Conservation (phyloP, 2,888 invertebrate species). For the Autographa pulchrina region DNA sequence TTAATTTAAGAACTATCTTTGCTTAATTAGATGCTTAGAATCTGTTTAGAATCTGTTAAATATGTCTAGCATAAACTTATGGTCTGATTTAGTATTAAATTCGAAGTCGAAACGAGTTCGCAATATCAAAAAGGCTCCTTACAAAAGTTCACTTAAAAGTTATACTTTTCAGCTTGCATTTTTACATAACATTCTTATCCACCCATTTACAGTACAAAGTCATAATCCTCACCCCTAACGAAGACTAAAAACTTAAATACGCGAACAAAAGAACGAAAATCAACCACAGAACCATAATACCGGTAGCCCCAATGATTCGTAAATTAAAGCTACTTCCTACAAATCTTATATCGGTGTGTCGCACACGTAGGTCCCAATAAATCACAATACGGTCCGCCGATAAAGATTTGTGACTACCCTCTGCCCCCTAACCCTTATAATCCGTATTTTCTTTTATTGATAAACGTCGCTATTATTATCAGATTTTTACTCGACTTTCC, state of each 20-base stretch:
- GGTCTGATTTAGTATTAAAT: no score
- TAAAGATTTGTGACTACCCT: slow-evolving; percentile 74
- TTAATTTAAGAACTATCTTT: neutral
- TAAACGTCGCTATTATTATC: slow-evolving; percentile 63
- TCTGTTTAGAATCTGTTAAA: no score
- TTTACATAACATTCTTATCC: no score
- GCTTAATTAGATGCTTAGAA: no score
- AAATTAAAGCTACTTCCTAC: slow-evolving; percentile 51
- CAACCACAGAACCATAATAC: neutral
- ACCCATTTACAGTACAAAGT: no score
- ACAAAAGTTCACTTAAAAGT: no score
- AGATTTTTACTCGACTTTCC: slow-evolving; percentile 55
- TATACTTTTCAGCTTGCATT: no score
- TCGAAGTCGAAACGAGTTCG: no score
- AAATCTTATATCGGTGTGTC: slow-evolving; percentile 43
- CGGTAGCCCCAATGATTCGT: slow-evolving; percentile 21
- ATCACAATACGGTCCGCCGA: slow-evolving; percentile 62
- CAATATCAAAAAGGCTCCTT: no score
- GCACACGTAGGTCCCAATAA: slow-evolving; percentile 52
- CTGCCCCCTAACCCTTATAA: slow-evolving; percentile 64
- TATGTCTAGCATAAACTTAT: no score
- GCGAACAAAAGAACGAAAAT: neutral
- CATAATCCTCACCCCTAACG: no score
- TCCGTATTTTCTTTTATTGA: slow-evolving; percentile 70
- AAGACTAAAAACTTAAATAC: neutral